Conservation (phyloP, 2,888 invertebrate species). For the Slavum lentiscoides region DNA sequence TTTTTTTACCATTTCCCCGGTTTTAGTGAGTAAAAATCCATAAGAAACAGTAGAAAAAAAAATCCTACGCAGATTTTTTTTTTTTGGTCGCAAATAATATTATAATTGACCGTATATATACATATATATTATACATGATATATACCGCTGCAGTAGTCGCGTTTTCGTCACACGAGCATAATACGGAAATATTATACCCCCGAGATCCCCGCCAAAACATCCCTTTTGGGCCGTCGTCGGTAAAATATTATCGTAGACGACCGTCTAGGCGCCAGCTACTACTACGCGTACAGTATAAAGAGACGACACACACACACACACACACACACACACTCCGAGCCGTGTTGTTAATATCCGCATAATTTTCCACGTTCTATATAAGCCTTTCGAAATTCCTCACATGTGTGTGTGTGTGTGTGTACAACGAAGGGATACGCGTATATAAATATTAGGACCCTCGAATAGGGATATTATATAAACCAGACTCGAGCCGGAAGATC, state of each 20-base stretch:
- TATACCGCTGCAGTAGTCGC: neutral
- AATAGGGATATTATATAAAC: neutral
- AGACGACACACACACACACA: neutral
- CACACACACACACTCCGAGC: neutral
- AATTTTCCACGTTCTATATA: conserved; percentile 20
- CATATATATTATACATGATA: too few species aligned
- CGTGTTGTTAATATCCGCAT: conserved; percentile 2
- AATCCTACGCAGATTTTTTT: too few species aligned
- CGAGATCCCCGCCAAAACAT: too few species aligned
- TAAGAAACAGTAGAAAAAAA: too few species aligned
- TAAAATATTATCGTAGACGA: neutral
- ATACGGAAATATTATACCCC: neutral
- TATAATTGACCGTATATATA: too few species aligned
- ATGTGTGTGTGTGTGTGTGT: neutral
- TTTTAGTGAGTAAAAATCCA: too few species aligned
- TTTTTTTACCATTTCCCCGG: too few species aligned
- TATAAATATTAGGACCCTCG: neutral
- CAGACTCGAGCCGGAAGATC: conserved; percentile 22
- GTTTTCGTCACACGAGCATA: neutral
- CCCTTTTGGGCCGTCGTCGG: too few species aligned
- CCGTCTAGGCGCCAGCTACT: neutral
- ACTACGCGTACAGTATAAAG: too few species aligned
- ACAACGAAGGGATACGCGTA: neutral
- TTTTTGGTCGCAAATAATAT: too few species aligned
- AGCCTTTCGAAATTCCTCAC: neutral